Percentiles rank a stretch among this genome's conserved stretches.
phyloP scores from a whole-genome alignment of 2,888 invertebrate species.

The Drosophila paranaensis region DNA sequence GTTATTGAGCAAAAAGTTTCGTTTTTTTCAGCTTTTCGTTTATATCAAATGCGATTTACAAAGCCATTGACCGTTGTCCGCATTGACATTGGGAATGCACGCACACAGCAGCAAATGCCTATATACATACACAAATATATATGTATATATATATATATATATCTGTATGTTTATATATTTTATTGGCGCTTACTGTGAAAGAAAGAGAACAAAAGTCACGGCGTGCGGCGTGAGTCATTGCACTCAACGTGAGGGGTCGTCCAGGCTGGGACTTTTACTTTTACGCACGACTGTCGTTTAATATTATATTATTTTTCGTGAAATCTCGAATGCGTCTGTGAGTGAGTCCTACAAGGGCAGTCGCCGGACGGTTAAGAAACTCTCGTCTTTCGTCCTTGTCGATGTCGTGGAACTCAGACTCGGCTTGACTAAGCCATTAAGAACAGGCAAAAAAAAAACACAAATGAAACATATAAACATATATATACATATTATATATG shows the following conservation, averaged over 20 bases:
- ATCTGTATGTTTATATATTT: slow-evolving; percentile 19
- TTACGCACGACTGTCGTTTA: slow-evolving; percentile 21
- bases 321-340: slow-evolving; percentile 1
- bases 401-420: slow-evolving; percentile 17
- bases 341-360: slow-evolving; percentile 39
- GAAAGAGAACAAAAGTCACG: slow-evolving; percentile 81
- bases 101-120: slow-evolving; percentile 10
- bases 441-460: slow-evolving; percentile 6
- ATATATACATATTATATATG: slow-evolving; percentile 5
- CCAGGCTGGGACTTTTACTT: slow-evolving; percentile 55
- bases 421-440: slow-evolving; percentile 29
- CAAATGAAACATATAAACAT: slow-evolving; percentile 1
- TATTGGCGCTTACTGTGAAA: slow-evolving; percentile 56
- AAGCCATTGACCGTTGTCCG: slow-evolving; percentile 76
- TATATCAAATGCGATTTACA: slow-evolving; percentile 55
- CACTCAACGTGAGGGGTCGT: slow-evolving; percentile 55
- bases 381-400: slow-evolving; percentile 56
- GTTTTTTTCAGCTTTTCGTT: slow-evolving; percentile 17
- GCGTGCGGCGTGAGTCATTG: slow-evolving; percentile 68
- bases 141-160: slow-evolving; percentile 10
- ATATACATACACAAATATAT: slow-evolving; percentile 14
- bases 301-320: not conserved
- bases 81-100: slow-evolving; percentile 64
- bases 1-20: slow-evolving; percentile 38
- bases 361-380: slow-evolving; percentile 44